phyloP scores from a whole-genome alignment of 2,797 vertebrate genomes.

The Holocentrus rufus region DNA sequence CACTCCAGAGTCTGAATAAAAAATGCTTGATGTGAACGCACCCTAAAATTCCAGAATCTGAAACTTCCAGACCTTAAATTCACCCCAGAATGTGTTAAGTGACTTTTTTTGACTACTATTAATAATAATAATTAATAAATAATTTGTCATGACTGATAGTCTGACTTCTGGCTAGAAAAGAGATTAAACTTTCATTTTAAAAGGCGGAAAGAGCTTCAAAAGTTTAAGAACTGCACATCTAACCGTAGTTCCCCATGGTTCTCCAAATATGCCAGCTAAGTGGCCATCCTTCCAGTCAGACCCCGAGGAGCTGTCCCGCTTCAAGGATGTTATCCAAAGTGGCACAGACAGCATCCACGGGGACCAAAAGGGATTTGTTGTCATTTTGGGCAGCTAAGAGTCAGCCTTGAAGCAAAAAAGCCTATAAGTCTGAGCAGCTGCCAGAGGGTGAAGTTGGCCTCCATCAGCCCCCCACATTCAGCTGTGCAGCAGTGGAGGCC shows the following conservation, averaged over 20 bases:
- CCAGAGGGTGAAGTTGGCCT: constrained; percentile 52
- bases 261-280: constrained; percentile 31
- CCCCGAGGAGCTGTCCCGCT: constrained; percentile 40
- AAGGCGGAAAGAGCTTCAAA: constrained; percentile 33
- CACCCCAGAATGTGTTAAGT: constrained; percentile 34
- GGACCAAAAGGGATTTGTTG: constrained; percentile 38
- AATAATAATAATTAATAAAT: constrained; percentile 53
- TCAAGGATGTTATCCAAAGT: constrained; percentile 56
- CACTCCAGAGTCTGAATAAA: constrained; percentile 6
- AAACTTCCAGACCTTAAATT: constrained; percentile 5
- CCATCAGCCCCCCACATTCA: constrained; percentile 32
- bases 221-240: constrained; percentile 19
- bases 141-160: constrained; percentile 35
- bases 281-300: constrained; percentile 47
- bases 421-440: constrained; percentile 46
- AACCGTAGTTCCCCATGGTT: constrained; percentile 29
- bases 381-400: constrained; percentile 57
- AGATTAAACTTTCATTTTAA: constrained; percentile 43
- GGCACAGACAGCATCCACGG: constrained; percentile 49
- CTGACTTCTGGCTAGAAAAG: constrained; percentile 30
- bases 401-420: constrained; percentile 48
- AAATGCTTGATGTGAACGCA: constrained; percentile 15
- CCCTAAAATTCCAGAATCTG: background rate
- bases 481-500: constrained; percentile 17
- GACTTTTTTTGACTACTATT: constrained; percentile 34